Conservation (phyloP, 2,113 vertebrate species). For the Egretta garzetta region DNA sequence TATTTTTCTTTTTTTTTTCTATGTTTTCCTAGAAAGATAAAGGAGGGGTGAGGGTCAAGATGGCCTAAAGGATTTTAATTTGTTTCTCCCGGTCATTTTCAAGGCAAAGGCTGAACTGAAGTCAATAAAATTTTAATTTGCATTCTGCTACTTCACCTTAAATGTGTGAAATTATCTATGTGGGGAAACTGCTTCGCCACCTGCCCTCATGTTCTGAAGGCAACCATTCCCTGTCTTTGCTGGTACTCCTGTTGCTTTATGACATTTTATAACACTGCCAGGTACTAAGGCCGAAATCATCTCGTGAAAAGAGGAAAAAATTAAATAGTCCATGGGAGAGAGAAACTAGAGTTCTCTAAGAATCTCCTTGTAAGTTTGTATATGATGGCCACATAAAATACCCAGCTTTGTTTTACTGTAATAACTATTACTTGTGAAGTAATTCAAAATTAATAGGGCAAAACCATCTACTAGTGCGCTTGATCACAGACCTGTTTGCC, state of each 20-base stretch:
- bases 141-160: neutral
- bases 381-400: neutral
- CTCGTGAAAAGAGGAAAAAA: neutral
- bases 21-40: neutral
- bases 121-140: neutral
- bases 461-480: neutral
- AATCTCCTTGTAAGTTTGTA: neutral
- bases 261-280: neutral
- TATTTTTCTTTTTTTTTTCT: neutral
- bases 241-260: neutral
- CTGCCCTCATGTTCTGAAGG: neutral
- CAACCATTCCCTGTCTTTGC: neutral
- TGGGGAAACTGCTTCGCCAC: neutral
- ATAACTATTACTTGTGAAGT: neutral
- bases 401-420: neutral
- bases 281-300: neutral
- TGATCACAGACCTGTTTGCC: neutral
- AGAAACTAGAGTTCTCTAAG: neutral
- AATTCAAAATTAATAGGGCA: neutral
- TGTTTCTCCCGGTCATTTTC: neutral
- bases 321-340: neutral
- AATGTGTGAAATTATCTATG: neutral
- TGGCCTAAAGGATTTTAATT: neutral
- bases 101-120: neutral
- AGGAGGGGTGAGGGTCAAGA: neutral